A percentile compares a stretch with the other conserved stretches of the same genome.
phyloP scores from a whole-genome alignment of 2,888 invertebrate species.

The Notocelia uddmanniana region DNA sequence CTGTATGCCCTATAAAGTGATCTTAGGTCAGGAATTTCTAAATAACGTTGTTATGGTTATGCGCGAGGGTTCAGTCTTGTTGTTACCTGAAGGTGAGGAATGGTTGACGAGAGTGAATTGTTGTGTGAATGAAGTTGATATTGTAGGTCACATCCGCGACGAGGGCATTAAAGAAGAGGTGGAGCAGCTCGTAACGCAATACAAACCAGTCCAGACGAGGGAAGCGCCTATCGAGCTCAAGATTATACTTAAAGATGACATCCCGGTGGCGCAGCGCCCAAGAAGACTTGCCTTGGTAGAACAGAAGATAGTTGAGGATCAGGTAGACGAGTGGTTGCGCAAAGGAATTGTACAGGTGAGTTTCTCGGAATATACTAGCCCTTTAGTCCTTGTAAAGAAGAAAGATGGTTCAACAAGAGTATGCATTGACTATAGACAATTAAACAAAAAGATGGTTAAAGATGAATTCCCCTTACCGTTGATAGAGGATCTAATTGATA shows the following conservation, averaged over 20 bases:
- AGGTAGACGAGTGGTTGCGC: conserved; percentile 46
- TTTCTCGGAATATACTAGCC: conserved; percentile 49
- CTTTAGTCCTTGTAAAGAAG: conserved; percentile 46
- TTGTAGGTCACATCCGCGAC: conserved; percentile 25
- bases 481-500: conserved; percentile 19
- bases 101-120: conserved; percentile 4
- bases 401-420: conserved; percentile 46
- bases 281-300: conserved; percentile 48
- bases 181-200: conserved; percentile 22
- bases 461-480: conserved; percentile 47
- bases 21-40: conserved; percentile 22
- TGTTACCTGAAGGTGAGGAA: conserved; percentile 16
- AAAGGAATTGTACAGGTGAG: conserved; percentile 45
- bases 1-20: conserved; percentile 11
- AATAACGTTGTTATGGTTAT: conserved; percentile 81
- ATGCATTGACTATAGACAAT: too few relatives aligned
- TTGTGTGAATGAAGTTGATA: conserved; percentile 14
- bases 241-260: conserved; percentile 49
- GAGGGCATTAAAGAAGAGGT: neutral
- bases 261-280: conserved; percentile 49
- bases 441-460: conserved; percentile 47
- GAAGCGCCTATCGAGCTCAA: conserved; percentile 49
- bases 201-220: conserved; percentile 35
- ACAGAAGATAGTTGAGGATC: conserved; percentile 46
- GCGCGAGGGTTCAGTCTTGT: conserved; percentile 13